Conservation (phyloP, 2,113 vertebrate genomes). For the Lepus europaeus region DNA sequence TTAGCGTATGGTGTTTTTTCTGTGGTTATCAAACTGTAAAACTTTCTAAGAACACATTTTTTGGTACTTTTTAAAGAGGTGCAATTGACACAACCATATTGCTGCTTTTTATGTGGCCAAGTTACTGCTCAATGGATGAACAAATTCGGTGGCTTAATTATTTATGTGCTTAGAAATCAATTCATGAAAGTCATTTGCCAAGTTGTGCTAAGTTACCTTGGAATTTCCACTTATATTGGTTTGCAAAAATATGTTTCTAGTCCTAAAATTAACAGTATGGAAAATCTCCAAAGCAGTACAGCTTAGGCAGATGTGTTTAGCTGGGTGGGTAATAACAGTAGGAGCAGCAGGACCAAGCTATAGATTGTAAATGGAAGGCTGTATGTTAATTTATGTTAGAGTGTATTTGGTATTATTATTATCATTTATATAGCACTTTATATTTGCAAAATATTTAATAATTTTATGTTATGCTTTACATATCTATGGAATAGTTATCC, state of each 20-base stretch:
- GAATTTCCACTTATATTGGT: constrained; percentile 44
- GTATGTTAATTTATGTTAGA: constrained; percentile 64
- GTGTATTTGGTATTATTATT: constrained; percentile 67
- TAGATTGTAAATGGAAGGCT: constrained; percentile 56
- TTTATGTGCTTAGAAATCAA: constrained; percentile 43
- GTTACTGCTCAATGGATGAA: constrained; percentile 6
- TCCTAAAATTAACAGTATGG: constrained; percentile 20
- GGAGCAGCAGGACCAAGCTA: constrained; percentile 54
- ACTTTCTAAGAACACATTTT: constrained; percentile 35
- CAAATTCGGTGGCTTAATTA: constrained; percentile 40
- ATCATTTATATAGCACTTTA: constrained; percentile 71
- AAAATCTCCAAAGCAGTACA: constrained; percentile 22
- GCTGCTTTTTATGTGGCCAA: constrained; percentile 11
- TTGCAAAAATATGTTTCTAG: neutral
- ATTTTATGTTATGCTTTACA: constrained; percentile 58
- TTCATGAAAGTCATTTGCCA: constrained; percentile 55
- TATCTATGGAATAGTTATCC: constrained; percentile 62
- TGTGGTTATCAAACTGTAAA: neutral
- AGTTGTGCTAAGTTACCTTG: constrained; percentile 26
- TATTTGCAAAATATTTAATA: constrained; percentile 61
- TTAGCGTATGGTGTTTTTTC: neutral
- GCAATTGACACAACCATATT: constrained; percentile 26
- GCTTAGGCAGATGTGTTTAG: constrained; percentile 1
- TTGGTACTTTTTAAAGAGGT: constrained; percentile 53
- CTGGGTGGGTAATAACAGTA: constrained; percentile 24